phyloP scores from a whole-genome alignment of 2,888 invertebrate species.

The Furcula furcula region DNA sequence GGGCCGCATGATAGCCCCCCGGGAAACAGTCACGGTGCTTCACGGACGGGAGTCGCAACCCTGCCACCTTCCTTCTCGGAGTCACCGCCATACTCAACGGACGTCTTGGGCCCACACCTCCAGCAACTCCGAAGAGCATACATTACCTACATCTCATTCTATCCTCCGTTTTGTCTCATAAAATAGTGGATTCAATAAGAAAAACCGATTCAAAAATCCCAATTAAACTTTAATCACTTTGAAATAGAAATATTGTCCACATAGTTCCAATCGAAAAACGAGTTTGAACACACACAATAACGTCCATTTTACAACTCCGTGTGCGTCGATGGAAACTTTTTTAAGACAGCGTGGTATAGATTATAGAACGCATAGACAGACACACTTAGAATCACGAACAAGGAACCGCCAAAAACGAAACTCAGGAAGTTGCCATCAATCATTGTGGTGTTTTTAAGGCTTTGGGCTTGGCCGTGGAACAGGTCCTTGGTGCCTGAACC shows the following conservation, averaged over 20 bases:
- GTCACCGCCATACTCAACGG: too few species aligned
- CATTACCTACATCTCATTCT: too few species aligned
- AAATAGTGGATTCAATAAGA: conserved; percentile 1
- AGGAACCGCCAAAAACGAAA: conserved; percentile 90
- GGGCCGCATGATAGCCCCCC: too few species aligned
- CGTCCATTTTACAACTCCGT: conserved; percentile 85
- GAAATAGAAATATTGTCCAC: conserved; percentile 26
- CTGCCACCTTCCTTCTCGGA: too few species aligned
- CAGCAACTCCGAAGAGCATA: too few species aligned
- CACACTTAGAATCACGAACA: conserved; percentile 89
- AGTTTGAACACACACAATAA: conserved; percentile 16
- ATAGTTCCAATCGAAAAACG: conserved; percentile 19
- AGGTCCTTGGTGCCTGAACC: conserved; percentile 73
- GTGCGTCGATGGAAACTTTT: conserved; percentile 91
- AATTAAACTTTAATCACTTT: conserved; percentile 24
- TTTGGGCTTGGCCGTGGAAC: conserved; percentile 71
- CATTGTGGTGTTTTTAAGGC: conserved; percentile 81
- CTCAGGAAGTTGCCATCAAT: conserved; percentile 92
- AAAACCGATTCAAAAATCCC: conserved; percentile 18
- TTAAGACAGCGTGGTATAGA: conserved; percentile 83
- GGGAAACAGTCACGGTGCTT: too few species aligned
- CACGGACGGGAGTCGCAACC: too few species aligned
- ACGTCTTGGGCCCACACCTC: too few species aligned
- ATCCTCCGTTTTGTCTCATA: too few species aligned
- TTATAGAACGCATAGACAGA: conserved; percentile 93